Conservation (phyloP, 2,113 vertebrate species). For the Leptocoma aspasia region DNA sequence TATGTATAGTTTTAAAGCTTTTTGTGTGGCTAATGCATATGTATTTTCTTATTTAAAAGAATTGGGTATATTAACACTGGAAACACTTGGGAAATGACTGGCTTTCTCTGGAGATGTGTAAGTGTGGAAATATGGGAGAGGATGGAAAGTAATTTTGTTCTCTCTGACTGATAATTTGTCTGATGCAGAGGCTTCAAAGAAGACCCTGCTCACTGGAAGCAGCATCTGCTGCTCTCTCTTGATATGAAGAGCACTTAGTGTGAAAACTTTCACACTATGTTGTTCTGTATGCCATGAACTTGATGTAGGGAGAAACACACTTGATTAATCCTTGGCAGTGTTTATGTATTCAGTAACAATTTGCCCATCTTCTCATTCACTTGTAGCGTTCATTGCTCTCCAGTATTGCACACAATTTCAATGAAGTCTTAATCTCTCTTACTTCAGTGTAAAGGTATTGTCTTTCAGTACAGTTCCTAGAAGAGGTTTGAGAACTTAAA, state of each 20-base stretch:
- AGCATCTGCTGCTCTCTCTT: neutral
- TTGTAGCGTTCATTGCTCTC: neutral
- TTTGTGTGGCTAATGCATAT: neutral
- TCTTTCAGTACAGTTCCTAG: neutral
- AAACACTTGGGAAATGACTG: neutral
- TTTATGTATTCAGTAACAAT: neutral
- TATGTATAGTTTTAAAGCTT: neutral
- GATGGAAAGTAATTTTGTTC: neutral
- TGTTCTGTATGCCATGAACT: neutral
- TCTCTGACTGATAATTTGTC: neutral
- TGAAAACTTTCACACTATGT: neutral
- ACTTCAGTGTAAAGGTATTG: neutral
- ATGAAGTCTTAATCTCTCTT: neutral
- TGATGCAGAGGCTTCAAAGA: neutral
- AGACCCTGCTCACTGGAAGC: neutral
- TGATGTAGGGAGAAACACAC: neutral
- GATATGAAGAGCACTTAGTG: neutral
- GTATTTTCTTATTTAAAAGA: conserved; percentile 14
- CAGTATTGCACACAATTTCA: neutral
- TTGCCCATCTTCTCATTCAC: neutral
- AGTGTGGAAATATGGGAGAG: neutral
- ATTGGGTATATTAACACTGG: neutral
- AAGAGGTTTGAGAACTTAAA: neutral
- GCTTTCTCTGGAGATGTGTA: neutral
- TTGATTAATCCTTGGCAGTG: neutral